phyloP scores from a whole-genome alignment of 2,888 invertebrate species.

The Baronia brevicornis region DNA sequence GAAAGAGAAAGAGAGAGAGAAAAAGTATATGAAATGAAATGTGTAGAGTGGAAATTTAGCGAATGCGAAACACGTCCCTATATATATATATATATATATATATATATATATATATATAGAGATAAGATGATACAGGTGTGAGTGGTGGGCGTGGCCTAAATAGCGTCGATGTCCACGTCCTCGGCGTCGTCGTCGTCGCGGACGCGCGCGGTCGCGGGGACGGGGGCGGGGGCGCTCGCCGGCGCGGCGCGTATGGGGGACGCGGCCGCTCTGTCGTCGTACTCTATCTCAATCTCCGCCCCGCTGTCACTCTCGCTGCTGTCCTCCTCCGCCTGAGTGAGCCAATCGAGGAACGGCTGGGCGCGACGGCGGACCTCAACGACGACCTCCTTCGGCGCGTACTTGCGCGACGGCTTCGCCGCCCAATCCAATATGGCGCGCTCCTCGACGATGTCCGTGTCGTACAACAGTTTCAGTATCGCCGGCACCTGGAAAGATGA shows the following conservation, averaged over 20 bases:
- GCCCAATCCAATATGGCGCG: constrained; percentile 96
- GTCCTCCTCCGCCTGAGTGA: constrained; percentile 96
- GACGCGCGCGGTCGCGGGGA: constrained; percentile 31
- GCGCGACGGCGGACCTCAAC: constrained; percentile 95
- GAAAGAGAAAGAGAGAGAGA: too few relatives aligned
- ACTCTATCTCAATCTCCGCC: constrained; percentile 59
- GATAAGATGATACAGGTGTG: too few relatives aligned
- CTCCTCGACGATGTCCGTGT: constrained; percentile 95
- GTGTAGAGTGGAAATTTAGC: too few relatives aligned
- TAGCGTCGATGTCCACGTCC: constrained; percentile 95
- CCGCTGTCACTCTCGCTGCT: constrained; percentile 76
- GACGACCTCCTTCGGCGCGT: constrained; percentile 91
- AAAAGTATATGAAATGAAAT: too few relatives aligned
- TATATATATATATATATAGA: too few relatives aligned
- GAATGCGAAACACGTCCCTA: too few relatives aligned
- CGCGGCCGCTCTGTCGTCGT: constrained; percentile 89
- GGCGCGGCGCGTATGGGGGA: constrained; percentile 45
- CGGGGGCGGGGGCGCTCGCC: constrained; percentile 44
- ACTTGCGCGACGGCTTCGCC: constrained; percentile 95
- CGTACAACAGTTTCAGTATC: constrained; percentile 94
- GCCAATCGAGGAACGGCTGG: constrained; percentile 96
- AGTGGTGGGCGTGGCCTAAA: too few relatives aligned
- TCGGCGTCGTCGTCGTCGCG: constrained; percentile 80
- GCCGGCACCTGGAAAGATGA: too few relatives aligned
- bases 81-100: too few relatives aligned